phyloP scores from a whole-genome alignment of 2,113 vertebrate species.

The Hymenochirus boettgeri region DNA sequence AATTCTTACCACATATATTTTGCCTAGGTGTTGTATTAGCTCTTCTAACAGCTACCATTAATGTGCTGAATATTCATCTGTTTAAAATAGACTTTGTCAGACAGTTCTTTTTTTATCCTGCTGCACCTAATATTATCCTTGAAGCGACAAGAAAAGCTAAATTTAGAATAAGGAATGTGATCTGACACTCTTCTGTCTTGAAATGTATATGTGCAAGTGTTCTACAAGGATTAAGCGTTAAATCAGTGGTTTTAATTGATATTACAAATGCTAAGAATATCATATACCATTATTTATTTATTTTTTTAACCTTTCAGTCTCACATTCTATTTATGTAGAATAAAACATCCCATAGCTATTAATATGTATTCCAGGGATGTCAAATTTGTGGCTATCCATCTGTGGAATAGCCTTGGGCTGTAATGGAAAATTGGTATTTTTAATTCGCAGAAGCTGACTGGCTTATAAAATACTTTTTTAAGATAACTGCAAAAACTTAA shows the following conservation, averaged over 20 bases:
- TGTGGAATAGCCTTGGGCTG: too few species aligned
- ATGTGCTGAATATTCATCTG: conserved; percentile 31
- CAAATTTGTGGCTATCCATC: too few species aligned
- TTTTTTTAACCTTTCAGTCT: not conserved
- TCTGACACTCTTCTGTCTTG: conserved; percentile 30
- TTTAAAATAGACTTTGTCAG: conserved; percentile 33
- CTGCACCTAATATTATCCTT: conserved; percentile 32
- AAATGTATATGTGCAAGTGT: conserved; percentile 34
- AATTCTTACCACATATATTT: not conserved
- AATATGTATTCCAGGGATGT: too few species aligned
- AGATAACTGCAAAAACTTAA: too few species aligned
- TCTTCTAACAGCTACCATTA: conserved; percentile 11
- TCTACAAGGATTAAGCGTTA: conserved; percentile 15
- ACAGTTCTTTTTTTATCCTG: conserved; percentile 29
- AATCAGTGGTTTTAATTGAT: conserved; percentile 8
- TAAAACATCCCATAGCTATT: not conserved
- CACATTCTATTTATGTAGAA: not conserved
- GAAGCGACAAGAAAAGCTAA: conserved; percentile 36
- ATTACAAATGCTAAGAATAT: conserved; percentile 16
- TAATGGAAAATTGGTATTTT: too few species aligned
- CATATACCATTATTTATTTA: conserved; percentile 1
- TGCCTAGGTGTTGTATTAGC: conserved; percentile 10
- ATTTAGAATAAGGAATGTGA: conserved; percentile 31
- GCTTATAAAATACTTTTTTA: too few species aligned
- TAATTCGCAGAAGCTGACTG: too few species aligned